phyloP scores from a whole-genome alignment of 2,797 vertebrate genomes.

The Lepidocolaptes lacrymiger region DNA sequence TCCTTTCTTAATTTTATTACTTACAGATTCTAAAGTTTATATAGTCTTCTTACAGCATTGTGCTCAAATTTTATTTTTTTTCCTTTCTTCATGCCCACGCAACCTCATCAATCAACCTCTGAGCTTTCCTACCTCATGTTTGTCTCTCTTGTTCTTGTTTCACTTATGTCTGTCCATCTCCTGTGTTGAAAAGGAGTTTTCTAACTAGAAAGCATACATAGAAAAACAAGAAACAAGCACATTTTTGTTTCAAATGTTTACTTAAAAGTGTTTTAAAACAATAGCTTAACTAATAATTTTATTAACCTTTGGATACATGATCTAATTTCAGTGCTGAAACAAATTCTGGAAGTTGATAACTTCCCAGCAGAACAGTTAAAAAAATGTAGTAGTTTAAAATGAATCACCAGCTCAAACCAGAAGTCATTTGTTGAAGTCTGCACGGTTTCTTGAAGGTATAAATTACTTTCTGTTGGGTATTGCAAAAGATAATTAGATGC shows the following conservation, averaged over 20 bases:
- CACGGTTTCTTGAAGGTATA: not conserved
- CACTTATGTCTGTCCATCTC: not conserved
- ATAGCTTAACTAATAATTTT: not conserved
- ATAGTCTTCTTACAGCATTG: accelerated
- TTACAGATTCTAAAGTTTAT: not conserved
- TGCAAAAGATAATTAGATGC: slow-evolving; percentile 65
- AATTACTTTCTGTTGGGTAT: not conserved
- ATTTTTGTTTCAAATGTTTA: not conserved
- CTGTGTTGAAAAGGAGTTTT: not conserved
- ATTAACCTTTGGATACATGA: not conserved
- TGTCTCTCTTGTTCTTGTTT: not conserved
- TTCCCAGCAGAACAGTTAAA: not conserved
- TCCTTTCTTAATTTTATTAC: not conserved
- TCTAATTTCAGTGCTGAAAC: not conserved
- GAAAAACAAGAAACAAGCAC: not conserved
- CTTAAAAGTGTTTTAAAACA: not conserved
- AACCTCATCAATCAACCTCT: not conserved
- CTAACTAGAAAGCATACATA: not conserved
- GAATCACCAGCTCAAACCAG: not conserved
- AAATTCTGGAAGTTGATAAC: not conserved
- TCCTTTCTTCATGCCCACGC: not conserved
- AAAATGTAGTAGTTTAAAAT: not conserved
- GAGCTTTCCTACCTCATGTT: not conserved
- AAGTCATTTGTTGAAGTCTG: not conserved
- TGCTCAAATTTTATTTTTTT: not conserved